Percentiles rank a stretch among this genome's conserved stretches.
Evolutionary conservation across 2,113 vertebrate species (phyloP).

Genomic region (Cyprinodon brontotheroides): DNA sequence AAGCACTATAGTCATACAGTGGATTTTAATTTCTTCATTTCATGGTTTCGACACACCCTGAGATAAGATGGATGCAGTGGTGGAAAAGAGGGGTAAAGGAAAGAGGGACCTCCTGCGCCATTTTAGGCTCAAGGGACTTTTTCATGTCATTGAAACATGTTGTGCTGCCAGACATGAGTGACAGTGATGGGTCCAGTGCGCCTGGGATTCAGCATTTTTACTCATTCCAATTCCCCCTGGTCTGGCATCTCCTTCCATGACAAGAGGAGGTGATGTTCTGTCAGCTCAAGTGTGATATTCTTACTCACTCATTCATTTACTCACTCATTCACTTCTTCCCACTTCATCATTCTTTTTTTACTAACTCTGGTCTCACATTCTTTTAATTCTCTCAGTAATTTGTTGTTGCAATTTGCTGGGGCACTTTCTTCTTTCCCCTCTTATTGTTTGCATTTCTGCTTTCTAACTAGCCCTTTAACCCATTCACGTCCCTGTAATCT

Average conservation of each 20-base stretch:
- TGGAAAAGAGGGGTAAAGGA: slow-evolving; percentile 1
- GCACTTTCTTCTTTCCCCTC: neutral
- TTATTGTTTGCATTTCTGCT: slow-evolving; percentile 8
- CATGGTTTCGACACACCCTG: too few species aligned
- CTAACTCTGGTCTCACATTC: neutral
- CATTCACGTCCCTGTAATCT: neutral
- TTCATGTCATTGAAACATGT: slow-evolving; percentile 55
- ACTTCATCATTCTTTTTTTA: neutral
- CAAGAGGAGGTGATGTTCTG: slow-evolving; percentile 68
- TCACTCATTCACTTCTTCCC: neutral
- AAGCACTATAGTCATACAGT: too few species aligned
- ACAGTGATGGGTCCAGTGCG: slow-evolving; percentile 70
- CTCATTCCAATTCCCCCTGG: slow-evolving; percentile 63
- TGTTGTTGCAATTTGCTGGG: neutral
- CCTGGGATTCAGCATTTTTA: slow-evolving; percentile 42
- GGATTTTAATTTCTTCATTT: too few species aligned
- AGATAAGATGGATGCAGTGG: slow-evolving; percentile 18
- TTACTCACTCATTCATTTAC: slow-evolving; percentile 32
- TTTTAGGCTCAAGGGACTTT: slow-evolving; percentile 53
- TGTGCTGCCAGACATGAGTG: slow-evolving; percentile 66
- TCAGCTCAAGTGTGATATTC: slow-evolving; percentile 58
- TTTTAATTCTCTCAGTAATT: slow-evolving; percentile 2
- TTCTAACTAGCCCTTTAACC: slow-evolving; percentile 6
- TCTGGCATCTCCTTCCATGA: slow-evolving; percentile 59
- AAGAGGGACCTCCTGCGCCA: slow-evolving; percentile 32